Base-by-base conservation (phyloP, 1,140 invertebrate genomes). In the Spodoptera frugiperda region DNA sequence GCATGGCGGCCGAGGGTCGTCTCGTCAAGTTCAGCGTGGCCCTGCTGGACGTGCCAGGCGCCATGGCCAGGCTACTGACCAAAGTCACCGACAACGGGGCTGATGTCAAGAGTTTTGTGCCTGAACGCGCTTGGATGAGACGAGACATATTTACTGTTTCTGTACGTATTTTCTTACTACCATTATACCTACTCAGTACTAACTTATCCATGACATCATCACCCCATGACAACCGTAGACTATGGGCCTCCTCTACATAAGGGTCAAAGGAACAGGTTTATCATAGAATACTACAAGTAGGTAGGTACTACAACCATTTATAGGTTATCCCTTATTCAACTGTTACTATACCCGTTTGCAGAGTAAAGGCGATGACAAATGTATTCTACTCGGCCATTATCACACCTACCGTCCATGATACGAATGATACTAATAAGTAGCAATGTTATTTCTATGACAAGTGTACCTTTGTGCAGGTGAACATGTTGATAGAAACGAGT, bases 31-130 rank as follows among this genome's bases (percentile, higher is more conserved):
- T 98, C 86, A 97, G 33, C 8, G 76, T 63, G 10, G 39, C 70
- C 0, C 21, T 84, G 17, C 73, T 96, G 2, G 77, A 98, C 91
- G 92, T 97, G 78, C 97, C 97, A 0, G 97, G 97, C 21, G 97
- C 97, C 12, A 97, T 98, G 46, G 96, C 97, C n/a, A 97, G 98
- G 85, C 93, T 98, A 0, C 97, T 97, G 71, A 95, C 95, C 79
- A 83, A 96, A 14, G 93, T 98, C 2, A 95, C 95, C 0, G 95
- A 95, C 6, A 90, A 96, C 30, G 98, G 98, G 3, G 97, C 97
- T 1, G 97, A 97, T 21, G 97, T 98, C 65, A 98, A 98, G 92
- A 98, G 98, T 85, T 97, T 98, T 53, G 96, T 97, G 88, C 98
- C 98, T 87, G 98, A 98, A 89, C 94, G 98, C 79, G 97, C 98